Evolutionary conservation across 2,113 vertebrate species (phyloP).

Genomic region (Passer domesticus): DNA sequence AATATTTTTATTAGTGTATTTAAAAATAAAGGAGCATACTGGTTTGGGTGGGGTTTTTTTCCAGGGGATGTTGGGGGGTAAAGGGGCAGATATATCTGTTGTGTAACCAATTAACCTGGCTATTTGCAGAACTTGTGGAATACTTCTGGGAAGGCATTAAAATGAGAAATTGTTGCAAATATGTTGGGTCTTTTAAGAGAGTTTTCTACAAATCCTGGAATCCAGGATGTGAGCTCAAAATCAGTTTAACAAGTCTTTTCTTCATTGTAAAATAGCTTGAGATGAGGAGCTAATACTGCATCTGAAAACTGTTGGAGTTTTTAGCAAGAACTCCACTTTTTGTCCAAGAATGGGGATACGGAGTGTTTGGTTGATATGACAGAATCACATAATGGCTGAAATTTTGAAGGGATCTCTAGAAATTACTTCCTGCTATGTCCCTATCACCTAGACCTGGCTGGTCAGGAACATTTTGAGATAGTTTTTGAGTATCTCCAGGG

Average conservation of each 20-base stretch:
- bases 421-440: neutral
- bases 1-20: neutral
- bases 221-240: neutral
- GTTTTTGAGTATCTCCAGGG: neutral
- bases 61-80: fast-evolving
- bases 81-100: neutral
- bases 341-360: neutral
- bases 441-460: neutral
- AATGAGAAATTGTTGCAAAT: neutral
- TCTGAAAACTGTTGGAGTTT: neutral
- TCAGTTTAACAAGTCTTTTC: neutral
- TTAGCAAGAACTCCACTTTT: neutral
- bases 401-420: neutral
- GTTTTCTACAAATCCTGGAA: neutral
- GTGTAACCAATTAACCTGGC: neutral
- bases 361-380: neutral
- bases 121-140: neutral
- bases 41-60: neutral
- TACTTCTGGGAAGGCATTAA: neutral
- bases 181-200: neutral
- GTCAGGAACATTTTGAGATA: neutral
- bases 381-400: neutral
- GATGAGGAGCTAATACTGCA: neutral
- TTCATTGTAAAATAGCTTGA: neutral
- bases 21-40: neutral